Evolutionary conservation across 1,140 invertebrate genomes (phyloP).

Genomic region (Galleria mellonella): DNA sequence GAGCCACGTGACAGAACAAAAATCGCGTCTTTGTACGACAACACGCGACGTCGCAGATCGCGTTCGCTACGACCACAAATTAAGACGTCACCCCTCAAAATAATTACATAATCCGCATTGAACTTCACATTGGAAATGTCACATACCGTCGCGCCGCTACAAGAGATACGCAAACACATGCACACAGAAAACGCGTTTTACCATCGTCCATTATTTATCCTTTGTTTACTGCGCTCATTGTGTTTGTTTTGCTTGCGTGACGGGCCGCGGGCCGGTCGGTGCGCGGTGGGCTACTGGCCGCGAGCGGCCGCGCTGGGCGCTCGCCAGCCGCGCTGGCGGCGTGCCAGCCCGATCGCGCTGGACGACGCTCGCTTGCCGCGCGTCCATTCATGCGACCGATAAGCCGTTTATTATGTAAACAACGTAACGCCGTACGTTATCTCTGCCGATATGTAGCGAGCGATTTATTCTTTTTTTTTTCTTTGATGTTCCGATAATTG

Average conservation of each 20-base stretch:
- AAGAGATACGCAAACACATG: conserved; percentile 22
- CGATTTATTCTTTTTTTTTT: no score
- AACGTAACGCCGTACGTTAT: conserved; percentile 30
- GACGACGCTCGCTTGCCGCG: conserved; percentile 8
- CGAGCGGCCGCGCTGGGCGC: conserved; percentile 34
- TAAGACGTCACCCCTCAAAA: conserved; percentile 4
- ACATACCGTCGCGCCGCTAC: conserved; percentile 16
- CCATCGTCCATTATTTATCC: conserved; percentile 61
- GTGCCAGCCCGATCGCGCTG: background rate
- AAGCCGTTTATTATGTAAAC: conserved; percentile 44
- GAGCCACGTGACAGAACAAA: no score
- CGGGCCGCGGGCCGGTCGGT: no score
- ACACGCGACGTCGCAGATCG: no score
- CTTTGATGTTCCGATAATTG: no score
- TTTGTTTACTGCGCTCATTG: conserved; percentile 42
- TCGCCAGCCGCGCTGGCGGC: conserved; percentile 24
- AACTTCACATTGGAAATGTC: conserved; percentile 36
- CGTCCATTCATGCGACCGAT: conserved; percentile 23
- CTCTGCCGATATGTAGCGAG: no score
- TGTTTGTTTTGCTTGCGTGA: conserved; percentile 22
- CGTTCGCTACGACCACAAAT: no score
- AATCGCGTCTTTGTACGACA: no score
- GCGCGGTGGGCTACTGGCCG: conserved; percentile 27
- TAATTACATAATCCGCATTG: conserved; percentile 48
- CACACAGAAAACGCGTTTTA: conserved; percentile 41